These are phyloP conservation scores for Hippoglossus stenolepis DNA, from an alignment of 2,113 vertebrate genomes.

Conservation along the genomic window DNA sequence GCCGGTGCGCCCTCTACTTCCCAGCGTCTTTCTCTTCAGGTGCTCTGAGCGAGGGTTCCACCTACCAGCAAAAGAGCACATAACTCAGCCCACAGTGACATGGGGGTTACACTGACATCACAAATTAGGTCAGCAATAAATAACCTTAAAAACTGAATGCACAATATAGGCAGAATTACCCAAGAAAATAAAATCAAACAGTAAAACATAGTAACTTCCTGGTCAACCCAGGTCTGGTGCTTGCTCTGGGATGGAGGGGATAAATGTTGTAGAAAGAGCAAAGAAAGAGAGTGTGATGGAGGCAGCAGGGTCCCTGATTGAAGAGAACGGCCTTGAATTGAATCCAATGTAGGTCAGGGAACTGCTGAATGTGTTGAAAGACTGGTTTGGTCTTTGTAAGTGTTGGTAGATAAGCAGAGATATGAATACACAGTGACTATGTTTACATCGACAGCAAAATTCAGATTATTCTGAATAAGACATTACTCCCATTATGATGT, in stretches of 20 bases:
- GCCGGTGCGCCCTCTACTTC: slow-evolving; percentile 87
- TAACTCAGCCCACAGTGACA: neutral
- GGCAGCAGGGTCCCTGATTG: too few species aligned
- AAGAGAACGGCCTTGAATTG: neutral
- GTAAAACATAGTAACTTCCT: too few species aligned
- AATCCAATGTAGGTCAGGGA: too few species aligned
- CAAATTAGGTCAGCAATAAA: neutral
- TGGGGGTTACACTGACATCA: neutral
- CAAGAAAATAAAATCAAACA: too few species aligned
- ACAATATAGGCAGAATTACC: too few species aligned
- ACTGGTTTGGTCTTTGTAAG: too few species aligned
- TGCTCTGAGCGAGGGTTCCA: slow-evolving; percentile 92
- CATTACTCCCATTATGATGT: too few species aligned
- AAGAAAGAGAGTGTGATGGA: neutral
- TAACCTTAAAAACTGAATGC: neutral
- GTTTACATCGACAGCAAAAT: too few species aligned
- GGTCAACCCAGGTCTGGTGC: neutral
- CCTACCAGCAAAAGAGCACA: slow-evolving; percentile 72
- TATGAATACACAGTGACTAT: neutral
- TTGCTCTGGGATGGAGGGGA: neutral
- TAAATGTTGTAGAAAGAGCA: neutral
- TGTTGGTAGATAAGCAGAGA: neutral
- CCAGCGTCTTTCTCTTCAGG: slow-evolving; percentile 90
- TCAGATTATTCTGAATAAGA: too few species aligned
- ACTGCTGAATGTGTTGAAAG: too few species aligned